phyloP scores from a whole-genome alignment of 2,888 invertebrate genomes.

The Acrobasis consociella region DNA sequence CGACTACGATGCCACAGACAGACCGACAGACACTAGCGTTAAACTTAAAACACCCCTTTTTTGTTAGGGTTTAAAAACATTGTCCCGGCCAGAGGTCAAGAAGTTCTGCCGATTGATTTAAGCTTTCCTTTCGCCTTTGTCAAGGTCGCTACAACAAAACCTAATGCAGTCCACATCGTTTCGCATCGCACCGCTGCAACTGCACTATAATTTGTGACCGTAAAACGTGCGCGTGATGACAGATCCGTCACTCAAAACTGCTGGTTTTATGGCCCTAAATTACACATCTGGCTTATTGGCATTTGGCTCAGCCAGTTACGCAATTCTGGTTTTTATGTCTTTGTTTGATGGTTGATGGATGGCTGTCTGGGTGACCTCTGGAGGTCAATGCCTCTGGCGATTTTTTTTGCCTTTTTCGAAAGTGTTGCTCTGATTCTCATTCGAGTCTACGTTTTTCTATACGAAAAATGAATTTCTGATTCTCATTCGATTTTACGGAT shows the following conservation, averaged over 20 bases:
- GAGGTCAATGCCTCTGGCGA: conserved; percentile 2
- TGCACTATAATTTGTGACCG: conserved; percentile 56
- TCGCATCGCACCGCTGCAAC: conserved; percentile 37
- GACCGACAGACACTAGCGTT: too few relatives aligned
- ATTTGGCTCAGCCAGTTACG: not conserved
- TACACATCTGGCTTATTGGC: conserved; percentile 38
- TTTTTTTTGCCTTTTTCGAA: not conserved
- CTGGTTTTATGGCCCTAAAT: conserved; percentile 59
- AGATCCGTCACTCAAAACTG: conserved; percentile 55
- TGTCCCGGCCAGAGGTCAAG: too few relatives aligned
- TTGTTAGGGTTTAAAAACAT: too few relatives aligned
- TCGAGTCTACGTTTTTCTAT: too few relatives aligned
- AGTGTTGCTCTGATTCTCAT: not conserved
- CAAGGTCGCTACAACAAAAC: conserved; percentile 7
- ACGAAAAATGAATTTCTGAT: not conserved
- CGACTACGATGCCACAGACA: too few relatives aligned
- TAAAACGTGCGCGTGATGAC: conserved; percentile 62
- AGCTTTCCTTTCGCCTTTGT: conserved; percentile 12
- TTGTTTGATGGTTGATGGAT: conserved; percentile 42
- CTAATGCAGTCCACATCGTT: not conserved
- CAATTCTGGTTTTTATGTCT: conserved; percentile 30
- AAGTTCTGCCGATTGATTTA: conserved; percentile 10
- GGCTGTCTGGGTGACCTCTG: conserved; percentile 40
- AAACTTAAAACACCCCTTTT: too few relatives aligned
- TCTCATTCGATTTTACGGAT: not conserved